A percentile compares a stretch with the other conserved stretches of the same genome.
phyloP scores from a whole-genome alignment of 1,140 invertebrate genomes.

The Aphelinus certus region DNA sequence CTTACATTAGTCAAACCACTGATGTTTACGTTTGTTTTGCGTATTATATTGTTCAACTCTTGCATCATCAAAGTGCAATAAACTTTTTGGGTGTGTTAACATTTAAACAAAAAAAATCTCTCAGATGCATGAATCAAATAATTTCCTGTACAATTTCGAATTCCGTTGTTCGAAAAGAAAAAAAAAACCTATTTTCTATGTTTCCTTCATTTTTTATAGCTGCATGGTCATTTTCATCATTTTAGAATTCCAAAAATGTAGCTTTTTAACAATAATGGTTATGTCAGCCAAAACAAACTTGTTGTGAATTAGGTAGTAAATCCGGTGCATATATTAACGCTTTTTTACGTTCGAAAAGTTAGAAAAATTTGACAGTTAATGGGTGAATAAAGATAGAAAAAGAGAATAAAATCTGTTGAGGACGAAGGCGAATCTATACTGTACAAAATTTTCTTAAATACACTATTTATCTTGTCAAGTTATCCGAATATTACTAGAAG shows the following conservation, averaged over 20 bases:
- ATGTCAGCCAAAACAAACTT: neutral
- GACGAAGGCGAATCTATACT: neutral
- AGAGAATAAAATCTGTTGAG: neutral
- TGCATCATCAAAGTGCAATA: no score
- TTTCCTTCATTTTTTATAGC: neutral
- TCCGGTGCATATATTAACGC: neutral
- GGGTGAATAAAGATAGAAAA: neutral
- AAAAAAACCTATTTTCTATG: no score
- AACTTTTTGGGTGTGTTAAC: no score
- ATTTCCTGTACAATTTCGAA: no score
- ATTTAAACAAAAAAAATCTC: no score
- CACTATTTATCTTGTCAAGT: neutral
- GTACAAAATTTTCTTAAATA: slow-evolving; percentile 11
- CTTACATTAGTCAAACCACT: no score
- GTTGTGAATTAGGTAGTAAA: neutral
- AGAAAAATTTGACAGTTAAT: neutral
- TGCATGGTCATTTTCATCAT: neutral
- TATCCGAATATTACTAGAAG: slow-evolving; percentile 15
- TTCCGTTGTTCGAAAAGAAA: no score
- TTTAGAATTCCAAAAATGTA: neutral
- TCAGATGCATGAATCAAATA: no score
- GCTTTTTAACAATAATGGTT: neutral
- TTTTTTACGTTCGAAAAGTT: neutral
- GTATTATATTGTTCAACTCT: no score
- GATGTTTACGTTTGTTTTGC: no score